Percentiles rank a stretch among this genome's conserved stretches.
phyloP scores from a whole-genome alignment of 2,113 vertebrate genomes.

The Caranx ignobilis region DNA sequence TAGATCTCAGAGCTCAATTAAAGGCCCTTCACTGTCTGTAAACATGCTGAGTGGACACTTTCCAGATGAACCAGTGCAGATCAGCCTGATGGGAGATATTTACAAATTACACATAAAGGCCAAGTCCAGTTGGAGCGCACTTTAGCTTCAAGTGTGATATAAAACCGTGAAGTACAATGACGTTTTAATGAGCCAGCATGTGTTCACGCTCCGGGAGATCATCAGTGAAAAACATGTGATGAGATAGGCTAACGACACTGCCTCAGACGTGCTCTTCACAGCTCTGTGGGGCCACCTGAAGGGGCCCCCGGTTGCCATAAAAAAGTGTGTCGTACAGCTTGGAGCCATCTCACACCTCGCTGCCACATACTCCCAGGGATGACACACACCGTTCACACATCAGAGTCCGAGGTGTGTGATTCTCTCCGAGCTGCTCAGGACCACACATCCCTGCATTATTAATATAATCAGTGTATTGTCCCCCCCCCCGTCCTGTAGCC shows the following conservation, averaged over 20 bases:
- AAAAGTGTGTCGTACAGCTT: constrained; percentile 43
- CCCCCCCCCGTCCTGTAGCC: constrained; percentile 18
- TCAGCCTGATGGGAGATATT: neutral
- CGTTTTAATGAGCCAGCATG: neutral
- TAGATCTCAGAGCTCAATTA: neutral
- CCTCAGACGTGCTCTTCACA: neutral
- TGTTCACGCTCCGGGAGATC: too few species aligned
- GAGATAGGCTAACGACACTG: neutral
- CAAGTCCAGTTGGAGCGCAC: neutral
- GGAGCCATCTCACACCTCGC: constrained; percentile 60
- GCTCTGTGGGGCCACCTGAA: constrained; percentile 7
- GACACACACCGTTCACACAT: constrained; percentile 51
- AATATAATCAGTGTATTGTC: constrained; percentile 22
- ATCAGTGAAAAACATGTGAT: too few species aligned
- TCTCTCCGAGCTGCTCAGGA: neutral
- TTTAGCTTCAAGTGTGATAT: neutral
- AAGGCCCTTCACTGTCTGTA: neutral
- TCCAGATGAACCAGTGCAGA: neutral
- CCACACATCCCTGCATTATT: constrained; percentile 37
- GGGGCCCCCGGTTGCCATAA: constrained; percentile 26
- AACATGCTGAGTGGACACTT: constrained; percentile 10
- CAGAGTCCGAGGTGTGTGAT: constrained; percentile 24
- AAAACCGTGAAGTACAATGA: neutral
- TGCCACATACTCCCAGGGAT: constrained; percentile 51
- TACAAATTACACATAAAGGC: neutral